phyloP scores from a whole-genome alignment of 2,113 vertebrate species.

The Carlito syrichta region DNA sequence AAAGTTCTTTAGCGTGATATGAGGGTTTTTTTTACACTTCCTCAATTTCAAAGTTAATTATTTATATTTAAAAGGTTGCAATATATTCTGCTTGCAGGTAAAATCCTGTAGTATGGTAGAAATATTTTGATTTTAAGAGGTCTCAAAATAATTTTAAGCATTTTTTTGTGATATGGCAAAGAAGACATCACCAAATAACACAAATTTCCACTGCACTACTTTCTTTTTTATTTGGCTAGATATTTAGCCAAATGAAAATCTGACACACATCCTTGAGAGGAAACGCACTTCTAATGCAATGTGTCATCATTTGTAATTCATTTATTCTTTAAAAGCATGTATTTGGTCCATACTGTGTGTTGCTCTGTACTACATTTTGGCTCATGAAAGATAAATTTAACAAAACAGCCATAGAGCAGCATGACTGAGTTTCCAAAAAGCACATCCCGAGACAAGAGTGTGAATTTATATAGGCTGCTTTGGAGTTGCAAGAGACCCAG shows the following conservation, averaged over 20 bases:
- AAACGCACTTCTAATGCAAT: background rate
- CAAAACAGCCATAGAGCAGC: background rate
- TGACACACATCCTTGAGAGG: background rate
- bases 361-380: background rate
- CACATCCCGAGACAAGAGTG: background rate
- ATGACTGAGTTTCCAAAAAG: background rate
- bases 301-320: background rate
- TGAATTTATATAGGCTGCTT: background rate
- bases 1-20: no score
- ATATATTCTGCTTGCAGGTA: background rate
- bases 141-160: background rate
- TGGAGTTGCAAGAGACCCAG: background rate
- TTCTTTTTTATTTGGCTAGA: background rate
- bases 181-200: background rate
- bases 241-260: background rate
- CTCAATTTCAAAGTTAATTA: background rate
- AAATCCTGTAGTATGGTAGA: background rate
- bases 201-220: background rate
- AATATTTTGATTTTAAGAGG: background rate
- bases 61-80: slow-evolving; percentile 5
- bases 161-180: background rate
- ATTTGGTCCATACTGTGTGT: background rate
- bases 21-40: no score
- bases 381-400: background rate
- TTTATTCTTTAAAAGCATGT: background rate